Conservation (phyloP, 2,888 invertebrate genomes). For the Flexamia atlantica region DNA sequence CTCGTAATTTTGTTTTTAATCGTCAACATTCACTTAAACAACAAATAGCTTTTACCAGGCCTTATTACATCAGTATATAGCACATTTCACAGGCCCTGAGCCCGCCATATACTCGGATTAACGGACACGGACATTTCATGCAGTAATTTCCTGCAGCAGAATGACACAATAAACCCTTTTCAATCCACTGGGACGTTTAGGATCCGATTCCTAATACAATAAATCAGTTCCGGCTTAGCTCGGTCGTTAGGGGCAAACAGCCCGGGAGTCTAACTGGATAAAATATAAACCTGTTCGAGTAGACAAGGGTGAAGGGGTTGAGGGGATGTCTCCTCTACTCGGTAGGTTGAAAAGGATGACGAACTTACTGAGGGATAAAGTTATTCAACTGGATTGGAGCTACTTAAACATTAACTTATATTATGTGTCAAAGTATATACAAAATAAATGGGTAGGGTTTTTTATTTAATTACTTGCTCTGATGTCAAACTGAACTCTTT, state of each 20-base stretch:
- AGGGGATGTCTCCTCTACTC: no score
- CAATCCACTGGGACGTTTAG: slow-evolving; percentile 27
- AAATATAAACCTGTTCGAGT: slow-evolving; percentile 24
- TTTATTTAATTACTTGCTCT: no score
- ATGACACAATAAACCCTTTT: slow-evolving; percentile 24
- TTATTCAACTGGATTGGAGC: no score
- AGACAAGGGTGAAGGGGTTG: background rate
- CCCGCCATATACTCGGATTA: background rate
- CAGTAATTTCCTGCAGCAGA: slow-evolving; percentile 6
- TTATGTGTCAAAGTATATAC: no score
- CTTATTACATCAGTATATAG: background rate
- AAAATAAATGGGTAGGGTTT: no score
- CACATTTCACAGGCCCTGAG: background rate
- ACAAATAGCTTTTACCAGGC: no score
- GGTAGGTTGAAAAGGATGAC: no score
- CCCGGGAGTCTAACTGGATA: background rate
- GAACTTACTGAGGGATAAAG: no score
- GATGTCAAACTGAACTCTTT: no score
- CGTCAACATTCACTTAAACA: no score
- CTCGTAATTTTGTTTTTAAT: no score
- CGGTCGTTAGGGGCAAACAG: slow-evolving; percentile 1
- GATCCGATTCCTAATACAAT: slow-evolving; percentile 25
- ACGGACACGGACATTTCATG: background rate
- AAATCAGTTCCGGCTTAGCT: background rate
- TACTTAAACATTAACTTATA: no score